Evolutionary conservation across 1,140 invertebrate genomes (phyloP), one percentile per base, ranked within the genome.

Genomic region (Andrena cerasifolii): DNA sequence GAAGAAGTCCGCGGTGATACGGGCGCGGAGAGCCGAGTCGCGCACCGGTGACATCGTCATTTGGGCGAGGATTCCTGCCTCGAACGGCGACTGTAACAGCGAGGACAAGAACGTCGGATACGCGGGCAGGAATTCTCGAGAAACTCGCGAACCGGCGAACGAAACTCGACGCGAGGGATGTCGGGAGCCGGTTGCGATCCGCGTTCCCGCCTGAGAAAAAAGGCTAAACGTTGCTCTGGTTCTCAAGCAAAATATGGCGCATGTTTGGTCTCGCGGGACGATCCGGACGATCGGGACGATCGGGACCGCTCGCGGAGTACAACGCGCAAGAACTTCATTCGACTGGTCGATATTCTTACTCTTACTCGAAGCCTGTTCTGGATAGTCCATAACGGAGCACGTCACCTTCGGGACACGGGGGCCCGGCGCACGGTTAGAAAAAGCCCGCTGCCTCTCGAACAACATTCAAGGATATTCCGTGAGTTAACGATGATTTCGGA

Each of bases 31-130:
- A 59, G 68, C 72, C 62, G 47, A 72, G 66, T 67, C 76, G 75
- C 63, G 77, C 51, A 72, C 78, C 80, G 78, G 80, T 86, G 86
- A 86, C 82, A 84, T 88, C 85, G 82, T 88, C 83, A 87, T 87
- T 87, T 86, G 85, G 83, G 79, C 75, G 76, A 83, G 83, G 76
- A 80, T 84, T 85, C 82, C 68, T 71, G 43, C 58, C 43, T 71
- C 40, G 70, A 61, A 61, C 67, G 67, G 49, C 78, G 78, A 72
- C 73, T 67, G 54, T 74, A 84, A 80, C 68, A 74, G 40, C 73
- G 63, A 31, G 67, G 67, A 67, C 43, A 75, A 83, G 83, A 82
- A 83, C 76, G 76, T 58, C 49, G 31, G 47, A 59, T 76, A 77
- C 61, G 78, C 21, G 73, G 56, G 65, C 61, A 56, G 49, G 78